Evolutionary conservation across 2,113 vertebrate species (phyloP).

Genomic region (Cynoglossus semilaevis): DNA sequence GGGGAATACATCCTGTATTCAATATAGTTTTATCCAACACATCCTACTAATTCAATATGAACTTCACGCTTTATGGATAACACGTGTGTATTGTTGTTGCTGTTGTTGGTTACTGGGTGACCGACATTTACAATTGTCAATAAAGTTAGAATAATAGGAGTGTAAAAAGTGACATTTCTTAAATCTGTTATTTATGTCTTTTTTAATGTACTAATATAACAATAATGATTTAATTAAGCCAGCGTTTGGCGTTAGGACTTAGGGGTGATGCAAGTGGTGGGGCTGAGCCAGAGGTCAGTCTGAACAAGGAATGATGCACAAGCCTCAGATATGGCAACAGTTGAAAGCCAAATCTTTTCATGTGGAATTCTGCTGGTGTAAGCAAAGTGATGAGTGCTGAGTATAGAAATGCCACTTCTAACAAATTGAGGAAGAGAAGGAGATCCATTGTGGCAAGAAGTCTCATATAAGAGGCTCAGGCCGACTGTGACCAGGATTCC

Average conservation of each 20-base stretch:
- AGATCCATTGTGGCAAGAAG: slow-evolving; percentile 60
- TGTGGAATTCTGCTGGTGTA: slow-evolving; percentile 61
- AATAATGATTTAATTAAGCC: too few relatives aligned
- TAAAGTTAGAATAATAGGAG: too few relatives aligned
- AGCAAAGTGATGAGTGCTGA: slow-evolving; percentile 70
- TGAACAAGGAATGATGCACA: slow-evolving; percentile 56
- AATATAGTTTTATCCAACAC: slow-evolving; percentile 39
- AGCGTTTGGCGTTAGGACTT: slow-evolving; percentile 49
- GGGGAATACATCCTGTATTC: slow-evolving; percentile 66
- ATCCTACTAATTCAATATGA: slow-evolving; percentile 31
- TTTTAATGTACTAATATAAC: too few relatives aligned
- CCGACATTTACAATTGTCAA: too few relatives aligned
- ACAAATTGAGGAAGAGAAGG: slow-evolving; percentile 54
- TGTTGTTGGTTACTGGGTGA: too few relatives aligned
- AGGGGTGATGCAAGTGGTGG: slow-evolving; percentile 42
- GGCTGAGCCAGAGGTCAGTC: slow-evolving; percentile 53
- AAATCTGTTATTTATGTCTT: too few relatives aligned
- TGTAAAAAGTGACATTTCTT: too few relatives aligned
- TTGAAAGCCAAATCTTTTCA: slow-evolving; percentile 66
- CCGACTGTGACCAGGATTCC: slow-evolving; percentile 57
- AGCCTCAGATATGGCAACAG: slow-evolving; percentile 52
- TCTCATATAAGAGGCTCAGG: slow-evolving; percentile 60
- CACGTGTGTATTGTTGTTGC: background rate
- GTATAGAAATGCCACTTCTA: slow-evolving; percentile 57
- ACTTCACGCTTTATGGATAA: slow-evolving; percentile 28